Evolutionary conservation across 2,113 vertebrate genomes (phyloP).

Genomic region (Apaloderma vittatum): DNA sequence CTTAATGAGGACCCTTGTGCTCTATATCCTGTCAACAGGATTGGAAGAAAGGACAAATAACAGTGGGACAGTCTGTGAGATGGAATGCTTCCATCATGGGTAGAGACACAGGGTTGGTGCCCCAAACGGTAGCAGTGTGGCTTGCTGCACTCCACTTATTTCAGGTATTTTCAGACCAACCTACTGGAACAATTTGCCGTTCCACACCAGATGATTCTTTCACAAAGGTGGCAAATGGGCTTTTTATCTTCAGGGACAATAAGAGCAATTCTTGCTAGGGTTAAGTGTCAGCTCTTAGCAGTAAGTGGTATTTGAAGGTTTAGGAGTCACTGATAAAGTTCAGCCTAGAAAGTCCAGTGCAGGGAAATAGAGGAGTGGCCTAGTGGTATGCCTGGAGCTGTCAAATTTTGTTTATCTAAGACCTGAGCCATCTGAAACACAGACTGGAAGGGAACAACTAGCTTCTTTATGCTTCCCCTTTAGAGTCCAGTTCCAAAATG

Average conservation of each 20-base stretch:
- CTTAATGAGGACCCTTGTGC: not conserved
- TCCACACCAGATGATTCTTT: not conserved
- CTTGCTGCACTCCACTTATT: not conserved
- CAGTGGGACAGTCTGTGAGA: not conserved
- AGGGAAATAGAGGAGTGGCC: not conserved
- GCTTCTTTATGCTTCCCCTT: not conserved
- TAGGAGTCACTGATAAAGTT: not conserved
- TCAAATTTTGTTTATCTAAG: not conserved
- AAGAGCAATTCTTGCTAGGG: not conserved
- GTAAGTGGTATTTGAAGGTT: not conserved
- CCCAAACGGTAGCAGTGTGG: not conserved
- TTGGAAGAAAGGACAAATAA: not conserved
- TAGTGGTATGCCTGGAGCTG: not conserved
- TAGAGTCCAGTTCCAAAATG: not conserved
- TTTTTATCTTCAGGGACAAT: not conserved
- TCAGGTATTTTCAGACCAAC: not conserved
- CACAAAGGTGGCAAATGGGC: not conserved
- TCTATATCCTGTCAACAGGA: not conserved
- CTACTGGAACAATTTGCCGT: not conserved
- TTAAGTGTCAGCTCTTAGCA: not conserved
- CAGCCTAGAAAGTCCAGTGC: not conserved
- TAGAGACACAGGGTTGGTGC: not conserved
- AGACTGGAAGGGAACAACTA: not conserved
- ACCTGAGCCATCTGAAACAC: not conserved
- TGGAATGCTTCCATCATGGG: not conserved